A percentile compares a stretch with the other conserved stretches of the same genome.
Conservation (phyloP, 2,797 vertebrate genomes). For the Hipposideros larvatus region DNA sequence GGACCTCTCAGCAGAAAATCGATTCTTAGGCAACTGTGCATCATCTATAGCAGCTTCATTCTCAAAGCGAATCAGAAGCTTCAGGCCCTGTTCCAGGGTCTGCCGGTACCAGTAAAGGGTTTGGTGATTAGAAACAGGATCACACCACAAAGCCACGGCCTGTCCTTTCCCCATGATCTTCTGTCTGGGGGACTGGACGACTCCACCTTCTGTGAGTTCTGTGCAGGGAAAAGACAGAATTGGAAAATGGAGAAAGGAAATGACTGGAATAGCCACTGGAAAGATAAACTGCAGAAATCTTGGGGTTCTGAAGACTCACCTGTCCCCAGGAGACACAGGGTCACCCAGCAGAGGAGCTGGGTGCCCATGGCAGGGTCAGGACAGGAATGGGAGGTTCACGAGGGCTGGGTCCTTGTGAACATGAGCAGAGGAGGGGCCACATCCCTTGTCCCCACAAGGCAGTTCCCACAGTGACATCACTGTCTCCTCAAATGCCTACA, state of each 20-base stretch:
- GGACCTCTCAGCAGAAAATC: background rate
- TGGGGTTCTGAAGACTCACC: background rate
- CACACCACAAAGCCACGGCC: fast-evolving
- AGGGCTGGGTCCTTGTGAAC: background rate
- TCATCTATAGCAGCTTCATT: background rate
- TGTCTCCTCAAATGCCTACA: background rate
- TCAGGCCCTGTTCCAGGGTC: background rate
- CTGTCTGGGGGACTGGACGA: background rate
- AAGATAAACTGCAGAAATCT: background rate
- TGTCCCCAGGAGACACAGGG: background rate
- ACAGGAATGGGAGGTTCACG: background rate
- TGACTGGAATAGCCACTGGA: fast-evolving
- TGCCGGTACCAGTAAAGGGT: background rate
- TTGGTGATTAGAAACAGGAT: background rate
- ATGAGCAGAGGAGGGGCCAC: fast-evolving
- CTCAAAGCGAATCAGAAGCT: constrained; percentile 2
- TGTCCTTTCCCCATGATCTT: background rate
- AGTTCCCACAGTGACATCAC: background rate
- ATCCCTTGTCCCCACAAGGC: background rate
- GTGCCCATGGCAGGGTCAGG: background rate
- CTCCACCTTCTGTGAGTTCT: background rate
- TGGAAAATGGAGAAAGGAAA: background rate
- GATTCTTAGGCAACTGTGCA: background rate
- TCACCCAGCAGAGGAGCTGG: background rate
- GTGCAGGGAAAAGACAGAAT: background rate